phyloP scores from a whole-genome alignment of 2,113 vertebrate species.

The Crocuta crocuta region DNA sequence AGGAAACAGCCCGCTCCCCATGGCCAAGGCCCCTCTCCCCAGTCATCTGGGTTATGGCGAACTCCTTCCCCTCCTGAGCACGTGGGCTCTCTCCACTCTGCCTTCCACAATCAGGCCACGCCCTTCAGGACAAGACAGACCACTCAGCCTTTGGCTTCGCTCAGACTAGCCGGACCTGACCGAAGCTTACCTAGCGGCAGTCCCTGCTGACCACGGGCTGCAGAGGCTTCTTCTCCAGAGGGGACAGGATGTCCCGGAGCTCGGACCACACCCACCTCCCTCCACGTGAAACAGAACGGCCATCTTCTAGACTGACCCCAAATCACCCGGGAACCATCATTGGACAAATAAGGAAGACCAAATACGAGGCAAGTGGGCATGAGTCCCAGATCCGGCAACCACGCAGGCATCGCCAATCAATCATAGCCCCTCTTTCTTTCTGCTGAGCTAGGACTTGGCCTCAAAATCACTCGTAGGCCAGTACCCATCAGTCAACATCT shows the following conservation, averaged over 20 bases:
- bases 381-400: background rate
- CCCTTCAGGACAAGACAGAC: background rate
- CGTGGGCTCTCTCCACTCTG: background rate
- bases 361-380: fast-evolving
- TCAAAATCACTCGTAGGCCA: background rate
- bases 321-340: background rate
- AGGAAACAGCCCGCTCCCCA: background rate
- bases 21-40: fast-evolving
- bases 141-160: background rate
- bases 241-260: background rate
- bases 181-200: background rate
- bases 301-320: background rate
- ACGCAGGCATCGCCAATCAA: fast-evolving
- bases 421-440: background rate
- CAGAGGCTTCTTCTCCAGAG: background rate
- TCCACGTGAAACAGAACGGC: fast-evolving
- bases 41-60: background rate
- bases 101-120: background rate
- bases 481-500: background rate
- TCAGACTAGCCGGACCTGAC: background rate
- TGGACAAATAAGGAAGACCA: background rate
- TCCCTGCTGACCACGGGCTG: background rate
- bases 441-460: background rate
- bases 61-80: background rate
- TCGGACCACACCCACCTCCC: background rate